Conservation (phyloP, 2,888 invertebrate genomes). For the Cantharis nigra region DNA sequence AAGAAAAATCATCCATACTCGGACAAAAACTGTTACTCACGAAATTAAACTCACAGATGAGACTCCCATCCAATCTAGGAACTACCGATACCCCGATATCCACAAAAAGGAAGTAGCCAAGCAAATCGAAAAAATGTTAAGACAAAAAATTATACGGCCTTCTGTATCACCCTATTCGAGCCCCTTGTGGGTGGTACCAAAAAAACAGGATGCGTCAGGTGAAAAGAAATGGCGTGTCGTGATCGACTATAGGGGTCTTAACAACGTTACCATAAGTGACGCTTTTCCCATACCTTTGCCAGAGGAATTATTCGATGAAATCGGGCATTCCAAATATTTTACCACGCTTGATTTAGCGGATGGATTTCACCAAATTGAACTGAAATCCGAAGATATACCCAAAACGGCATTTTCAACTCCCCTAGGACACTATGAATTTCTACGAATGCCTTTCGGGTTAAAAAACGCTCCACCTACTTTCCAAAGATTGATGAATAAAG, state of each 20-base stretch:
- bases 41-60: constrained; percentile 34
- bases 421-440: neutral
- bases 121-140: constrained; percentile 39
- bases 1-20: constrained; percentile 37
- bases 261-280: neutral
- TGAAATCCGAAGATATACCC: neutral
- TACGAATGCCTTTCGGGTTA: neutral
- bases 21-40: constrained; percentile 35
- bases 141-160: constrained; percentile 38
- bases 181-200: constrained; percentile 39
- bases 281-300: neutral
- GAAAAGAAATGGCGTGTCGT: constrained; percentile 31
- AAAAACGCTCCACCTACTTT: no score
- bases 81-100: constrained; percentile 40
- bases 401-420: neutral
- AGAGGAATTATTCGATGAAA: neutral
- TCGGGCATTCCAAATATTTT: neutral
- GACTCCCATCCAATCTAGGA: constrained; percentile 37
- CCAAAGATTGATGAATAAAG: neutral
- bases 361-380: neutral
- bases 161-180: constrained; percentile 37
- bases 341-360: neutral
- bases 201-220: constrained; percentile 38
- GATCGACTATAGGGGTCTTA: neutral
- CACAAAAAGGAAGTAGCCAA: constrained; percentile 42